Percentiles rank a stretch among this genome's conserved stretches.
phyloP scores from a whole-genome alignment of 2,888 invertebrate species.

The Hirtodrosophila confusa region DNA sequence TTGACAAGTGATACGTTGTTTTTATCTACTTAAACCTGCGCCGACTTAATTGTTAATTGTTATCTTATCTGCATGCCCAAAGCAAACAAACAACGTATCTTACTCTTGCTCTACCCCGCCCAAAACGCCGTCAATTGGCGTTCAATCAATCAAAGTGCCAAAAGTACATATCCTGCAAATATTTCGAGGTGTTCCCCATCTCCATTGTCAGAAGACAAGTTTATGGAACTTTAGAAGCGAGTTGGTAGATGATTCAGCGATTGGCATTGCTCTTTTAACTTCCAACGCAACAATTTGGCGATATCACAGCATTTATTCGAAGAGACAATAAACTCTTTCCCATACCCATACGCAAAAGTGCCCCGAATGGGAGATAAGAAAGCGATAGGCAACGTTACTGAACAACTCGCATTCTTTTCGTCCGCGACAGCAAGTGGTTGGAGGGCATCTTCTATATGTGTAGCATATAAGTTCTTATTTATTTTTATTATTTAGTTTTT shows the following conservation, averaged over 20 bases:
- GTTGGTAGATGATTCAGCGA: too few relatives aligned
- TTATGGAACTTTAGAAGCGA: too few relatives aligned
- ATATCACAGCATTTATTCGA: too few relatives aligned
- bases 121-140: slow-evolving; percentile 7
- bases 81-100: slow-evolving; percentile 15
- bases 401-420: too few relatives aligned
- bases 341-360: too few relatives aligned
- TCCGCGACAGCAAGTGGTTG: too few relatives aligned
- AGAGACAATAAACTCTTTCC: too few relatives aligned
- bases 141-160: slow-evolving; percentile 43
- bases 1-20: slow-evolving; percentile 13
- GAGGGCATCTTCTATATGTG: not conserved
- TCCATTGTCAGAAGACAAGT: not conserved
- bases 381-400: too few relatives aligned
- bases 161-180: not conserved
- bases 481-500: slow-evolving; percentile 10
- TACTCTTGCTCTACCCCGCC: slow-evolving; percentile 3
- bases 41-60: slow-evolving; percentile 35
- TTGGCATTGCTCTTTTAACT: too few relatives aligned
- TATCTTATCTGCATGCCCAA: slow-evolving; percentile 49
- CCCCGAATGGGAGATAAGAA: too few relatives aligned
- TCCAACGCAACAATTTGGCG: too few relatives aligned
- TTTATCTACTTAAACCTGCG: slow-evolving; percentile 40
- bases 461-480: not conserved
- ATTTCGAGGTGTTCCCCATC: not conserved